These are phyloP conservation scores for Balearica regulorum DNA, from an alignment of 2,797 vertebrate genomes.

Conservation along the genomic window DNA sequence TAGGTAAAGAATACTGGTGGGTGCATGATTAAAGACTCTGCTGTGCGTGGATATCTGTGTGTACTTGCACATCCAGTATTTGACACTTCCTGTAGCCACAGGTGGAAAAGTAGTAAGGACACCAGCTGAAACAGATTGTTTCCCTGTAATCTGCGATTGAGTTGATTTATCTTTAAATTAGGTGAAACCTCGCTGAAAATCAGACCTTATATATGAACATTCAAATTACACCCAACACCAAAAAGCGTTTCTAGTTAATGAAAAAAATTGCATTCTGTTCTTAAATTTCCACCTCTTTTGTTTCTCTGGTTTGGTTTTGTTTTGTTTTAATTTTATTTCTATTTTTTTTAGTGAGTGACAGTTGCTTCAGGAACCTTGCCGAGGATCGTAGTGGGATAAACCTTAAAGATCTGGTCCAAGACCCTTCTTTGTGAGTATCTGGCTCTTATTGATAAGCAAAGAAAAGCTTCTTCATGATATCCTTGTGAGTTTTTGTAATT, in stretches of 20 bases:
- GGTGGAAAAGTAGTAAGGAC: not conserved
- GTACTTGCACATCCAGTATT: fast-evolving
- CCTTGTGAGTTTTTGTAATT: constrained; percentile 37
- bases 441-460: constrained; percentile 60
- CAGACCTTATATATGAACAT: not conserved
- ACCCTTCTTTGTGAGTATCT: constrained; percentile 96
- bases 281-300: not conserved
- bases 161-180: not conserved
- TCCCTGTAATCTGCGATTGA: not conserved
- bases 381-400: constrained; percentile 99
- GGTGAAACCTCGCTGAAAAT: not conserved
- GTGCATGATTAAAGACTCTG: not conserved
- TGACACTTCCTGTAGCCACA: not conserved
- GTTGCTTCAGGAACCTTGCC: constrained; percentile 97
- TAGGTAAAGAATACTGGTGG: not conserved
- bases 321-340: constrained; percentile 65
- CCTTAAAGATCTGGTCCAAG: constrained; percentile 98
- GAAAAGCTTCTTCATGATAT: constrained; percentile 41
- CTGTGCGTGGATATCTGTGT: not conserved
- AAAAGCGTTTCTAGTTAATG: not conserved
- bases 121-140: not conserved
- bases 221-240: not conserved
- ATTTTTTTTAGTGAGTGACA: constrained; percentile 91
- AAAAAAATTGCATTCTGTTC: not conserved
- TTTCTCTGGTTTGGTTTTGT: constrained; percentile 31